Percentiles rank a stretch among this genome's conserved stretches.
Conservation (phyloP, 2,113 vertebrate genomes). For the Pelusios castaneus region DNA sequence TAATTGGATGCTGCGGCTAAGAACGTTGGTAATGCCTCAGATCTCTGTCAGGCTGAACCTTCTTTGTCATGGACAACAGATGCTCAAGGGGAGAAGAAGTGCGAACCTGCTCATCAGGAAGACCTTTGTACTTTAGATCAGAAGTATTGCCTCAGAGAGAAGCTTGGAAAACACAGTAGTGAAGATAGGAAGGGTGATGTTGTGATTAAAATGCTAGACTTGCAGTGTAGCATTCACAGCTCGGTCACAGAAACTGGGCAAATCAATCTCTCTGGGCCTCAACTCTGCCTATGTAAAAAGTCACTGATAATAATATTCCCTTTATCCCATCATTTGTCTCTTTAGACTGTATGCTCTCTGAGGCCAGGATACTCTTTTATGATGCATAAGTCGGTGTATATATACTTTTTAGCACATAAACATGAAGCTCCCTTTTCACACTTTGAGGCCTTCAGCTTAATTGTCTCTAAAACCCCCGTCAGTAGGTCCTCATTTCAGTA, state of each 20-base stretch:
- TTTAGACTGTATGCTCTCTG: accelerated
- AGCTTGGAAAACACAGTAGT: neutral
- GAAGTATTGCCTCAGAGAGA: neutral
- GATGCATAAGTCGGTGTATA: neutral
- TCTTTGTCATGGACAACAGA: no score
- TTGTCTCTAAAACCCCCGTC: neutral
- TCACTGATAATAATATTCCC: accelerated
- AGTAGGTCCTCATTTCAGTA: neutral
- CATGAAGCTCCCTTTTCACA: neutral
- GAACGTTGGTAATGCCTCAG: neutral
- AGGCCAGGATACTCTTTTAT: accelerated
- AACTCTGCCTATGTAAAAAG: neutral
- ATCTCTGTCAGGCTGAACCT: neutral
- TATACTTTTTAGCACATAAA: neutral
- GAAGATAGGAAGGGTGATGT: neutral
- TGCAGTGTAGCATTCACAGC: neutral
- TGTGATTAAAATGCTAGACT: neutral
- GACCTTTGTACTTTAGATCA: neutral
- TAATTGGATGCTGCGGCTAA: accelerated
- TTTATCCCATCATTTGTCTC: neutral
- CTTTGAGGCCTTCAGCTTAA: neutral
- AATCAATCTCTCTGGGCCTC: neutral
- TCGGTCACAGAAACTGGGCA: neutral
- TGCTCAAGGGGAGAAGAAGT: neutral
- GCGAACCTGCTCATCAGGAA: no score